phyloP scores from a whole-genome alignment of 2,888 invertebrate species.

The Smittia aterrima region DNA sequence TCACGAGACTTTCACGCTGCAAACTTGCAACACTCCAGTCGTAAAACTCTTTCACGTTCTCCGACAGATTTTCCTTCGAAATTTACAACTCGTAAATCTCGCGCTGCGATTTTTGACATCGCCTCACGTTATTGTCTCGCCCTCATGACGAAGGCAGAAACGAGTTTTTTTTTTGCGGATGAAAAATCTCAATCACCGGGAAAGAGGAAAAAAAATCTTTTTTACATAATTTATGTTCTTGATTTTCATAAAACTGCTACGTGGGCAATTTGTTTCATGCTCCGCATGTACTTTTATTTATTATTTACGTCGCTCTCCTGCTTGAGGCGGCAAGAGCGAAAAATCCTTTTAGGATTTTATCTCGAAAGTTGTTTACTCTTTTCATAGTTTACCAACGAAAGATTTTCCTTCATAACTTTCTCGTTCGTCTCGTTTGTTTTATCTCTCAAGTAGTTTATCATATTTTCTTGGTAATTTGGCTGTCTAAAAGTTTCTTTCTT shows the following conservation, averaged over 20 bases:
- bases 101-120: neutral
- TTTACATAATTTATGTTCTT: constrained; percentile 16
- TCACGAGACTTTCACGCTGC: constrained; percentile 21
- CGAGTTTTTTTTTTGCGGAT: neutral
- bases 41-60: neutral
- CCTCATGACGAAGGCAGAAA: neutral
- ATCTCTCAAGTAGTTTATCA: constrained; percentile 15
- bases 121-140: neutral
- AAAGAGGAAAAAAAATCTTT: neutral
- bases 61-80: neutral
- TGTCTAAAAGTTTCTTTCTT: constrained; percentile 12
- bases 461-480: constrained; percentile 19
- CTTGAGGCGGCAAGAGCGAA: neutral
- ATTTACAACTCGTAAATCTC: neutral
- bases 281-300: constrained; percentile 13
- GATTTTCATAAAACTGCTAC: constrained; percentile 37
- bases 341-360: neutral
- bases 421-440: neutral
- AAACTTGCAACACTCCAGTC: neutral
- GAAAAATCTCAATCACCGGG: neutral
- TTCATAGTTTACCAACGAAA: neutral
- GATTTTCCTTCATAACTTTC: neutral
- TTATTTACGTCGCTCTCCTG: constrained; percentile 31
- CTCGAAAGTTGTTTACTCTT: constrained; percentile 15
- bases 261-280: constrained; percentile 39